These are phyloP conservation scores for Anthoscopus minutus DNA, from an alignment of 2,113 vertebrate genomes.

Conservation along the genomic window DNA sequence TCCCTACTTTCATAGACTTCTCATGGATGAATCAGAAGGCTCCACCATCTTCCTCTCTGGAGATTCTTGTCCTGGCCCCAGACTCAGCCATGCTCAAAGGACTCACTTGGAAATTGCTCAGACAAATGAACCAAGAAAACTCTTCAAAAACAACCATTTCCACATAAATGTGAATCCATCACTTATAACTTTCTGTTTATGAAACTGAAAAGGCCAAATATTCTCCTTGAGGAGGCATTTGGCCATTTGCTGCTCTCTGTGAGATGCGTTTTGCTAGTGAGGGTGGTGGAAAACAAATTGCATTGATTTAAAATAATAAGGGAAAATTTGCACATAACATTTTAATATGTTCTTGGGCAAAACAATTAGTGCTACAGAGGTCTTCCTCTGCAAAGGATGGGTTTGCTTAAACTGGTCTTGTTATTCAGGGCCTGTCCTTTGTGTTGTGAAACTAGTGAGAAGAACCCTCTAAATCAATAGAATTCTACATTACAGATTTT, in stretches of 20 bases:
- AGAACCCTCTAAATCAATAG: not conserved
- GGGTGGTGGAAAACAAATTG: not conserved
- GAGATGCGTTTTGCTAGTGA: not conserved
- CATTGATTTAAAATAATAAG: not conserved
- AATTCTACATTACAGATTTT: not conserved
- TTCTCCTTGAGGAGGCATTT: not conserved
- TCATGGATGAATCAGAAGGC: not conserved
- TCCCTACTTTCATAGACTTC: not conserved
- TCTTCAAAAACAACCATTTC: not conserved
- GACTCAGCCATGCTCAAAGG: not conserved
- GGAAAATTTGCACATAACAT: not conserved
- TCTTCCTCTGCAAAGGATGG: not conserved
- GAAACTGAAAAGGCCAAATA: not conserved
- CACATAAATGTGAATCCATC: not conserved
- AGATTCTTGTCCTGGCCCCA: not conserved
- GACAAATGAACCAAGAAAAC: not conserved
- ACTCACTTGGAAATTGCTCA: not conserved
- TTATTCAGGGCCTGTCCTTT: not conserved
- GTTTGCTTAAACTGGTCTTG: not conserved
- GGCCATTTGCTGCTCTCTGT: not conserved
- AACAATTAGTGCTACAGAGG: not conserved
- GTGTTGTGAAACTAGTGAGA: not conserved
- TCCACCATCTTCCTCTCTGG: accelerated
- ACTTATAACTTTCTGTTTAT: not conserved
- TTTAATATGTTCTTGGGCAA: not conserved